Base-by-base conservation (phyloP, 2,113 vertebrate species). In the Oostethus manadensis region DNA sequence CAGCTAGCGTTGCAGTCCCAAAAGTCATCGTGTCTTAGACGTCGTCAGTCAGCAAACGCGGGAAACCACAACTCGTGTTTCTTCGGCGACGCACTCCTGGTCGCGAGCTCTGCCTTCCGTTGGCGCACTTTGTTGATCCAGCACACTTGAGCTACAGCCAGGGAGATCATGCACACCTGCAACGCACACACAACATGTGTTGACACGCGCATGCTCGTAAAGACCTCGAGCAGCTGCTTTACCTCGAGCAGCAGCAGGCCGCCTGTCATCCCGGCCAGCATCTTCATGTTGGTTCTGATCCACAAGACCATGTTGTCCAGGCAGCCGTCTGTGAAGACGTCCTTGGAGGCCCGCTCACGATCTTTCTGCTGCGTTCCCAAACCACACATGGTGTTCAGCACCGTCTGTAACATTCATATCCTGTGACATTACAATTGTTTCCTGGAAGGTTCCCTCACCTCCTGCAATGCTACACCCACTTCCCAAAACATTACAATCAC, bases 361-460 rank as follows among this genome's bases (percentile, higher is more conserved):
- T 68, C 47, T 43, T 35, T 5, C 57, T 14, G 43, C 78, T 86
- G 86, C 65, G 69, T 58, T 22, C 78, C 81, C 2, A 84, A 85
- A 17, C 86, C 86, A 26, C 86, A 88, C 86, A 88, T 88, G 69
- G 86, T 86, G 82, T 88, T 85, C 46, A 81, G 56, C 56, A 88
- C 76, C 1, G 78, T 76, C 86, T n/a, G n/a, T n/a, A n/a, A n/a
- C n/a, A 42, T 42, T 42, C 38, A 42, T 3, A 3, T 42, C 38
- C 6, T 42, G 11, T 42, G 3, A 42, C 6, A 14, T 4, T 42
- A 14, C 13, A 42, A 4, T 42, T 6, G 1, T 3, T 42, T 42
- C 38, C 38, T 42, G 38, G 13, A 42, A 42, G 2, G n/a, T n/a
- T n/a, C n/a, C n/a, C n/a, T n/a, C n/a, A n/a, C n/a, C n/a, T n/a